Conservation (phyloP, 2,113 vertebrate genomes). For the Passer montanus region DNA sequence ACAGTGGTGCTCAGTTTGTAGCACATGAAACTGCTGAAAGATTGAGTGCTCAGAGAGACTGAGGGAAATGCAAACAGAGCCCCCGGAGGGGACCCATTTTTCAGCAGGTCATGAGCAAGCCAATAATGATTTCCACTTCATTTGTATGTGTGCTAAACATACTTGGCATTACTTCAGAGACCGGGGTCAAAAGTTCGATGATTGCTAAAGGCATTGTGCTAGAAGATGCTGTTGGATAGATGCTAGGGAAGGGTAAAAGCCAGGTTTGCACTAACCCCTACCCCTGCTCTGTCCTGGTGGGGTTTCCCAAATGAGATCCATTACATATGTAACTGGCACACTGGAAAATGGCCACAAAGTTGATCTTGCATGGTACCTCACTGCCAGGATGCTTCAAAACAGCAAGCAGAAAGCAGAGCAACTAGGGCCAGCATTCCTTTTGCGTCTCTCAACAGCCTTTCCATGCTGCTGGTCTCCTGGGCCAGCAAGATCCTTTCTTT, state of each 20-base stretch:
- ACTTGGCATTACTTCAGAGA: conserved; percentile 54
- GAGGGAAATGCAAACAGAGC: neutral
- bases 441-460: neutral
- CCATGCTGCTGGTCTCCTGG: neutral
- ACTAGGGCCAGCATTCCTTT: neutral
- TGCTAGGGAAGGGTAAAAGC: neutral
- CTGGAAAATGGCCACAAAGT: neutral
- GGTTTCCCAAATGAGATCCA: neutral
- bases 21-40: neutral
- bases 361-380: neutral
- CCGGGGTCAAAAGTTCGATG: conserved; percentile 44
- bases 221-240: neutral
- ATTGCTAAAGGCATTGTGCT: conserved; percentile 33
- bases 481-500: neutral
- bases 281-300: neutral
- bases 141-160: conserved; percentile 53
- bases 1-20: neutral
- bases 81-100: conserved; percentile 23
- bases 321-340: neutral
- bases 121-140: conserved; percentile 59
- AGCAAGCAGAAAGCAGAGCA: neutral
- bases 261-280: neutral
- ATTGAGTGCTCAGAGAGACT: neutral
- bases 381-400: neutral
- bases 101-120: conserved; percentile 51